A percentile compares a stretch with the other conserved stretches of the same genome.
These are phyloP conservation scores for Neofelis nebulosa DNA, from an alignment of 2,113 vertebrate genomes.

Conservation along the genomic window DNA sequence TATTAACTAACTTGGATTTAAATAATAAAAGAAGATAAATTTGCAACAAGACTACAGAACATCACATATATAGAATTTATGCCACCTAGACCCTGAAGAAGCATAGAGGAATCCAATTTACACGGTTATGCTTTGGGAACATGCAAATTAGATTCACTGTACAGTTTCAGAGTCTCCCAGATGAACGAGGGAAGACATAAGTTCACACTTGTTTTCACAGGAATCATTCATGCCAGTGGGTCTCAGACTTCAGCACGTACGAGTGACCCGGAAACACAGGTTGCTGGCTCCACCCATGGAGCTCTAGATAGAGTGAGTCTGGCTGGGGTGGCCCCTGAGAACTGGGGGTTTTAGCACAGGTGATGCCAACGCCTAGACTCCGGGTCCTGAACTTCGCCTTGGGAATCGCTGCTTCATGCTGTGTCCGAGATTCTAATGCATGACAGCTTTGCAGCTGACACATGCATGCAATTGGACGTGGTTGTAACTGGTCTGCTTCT, in stretches of 20 bases:
- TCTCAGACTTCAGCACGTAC: fast-evolving
- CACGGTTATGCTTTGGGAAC: background rate
- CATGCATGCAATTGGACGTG: background rate
- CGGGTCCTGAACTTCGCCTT: background rate
- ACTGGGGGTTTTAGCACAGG: background rate
- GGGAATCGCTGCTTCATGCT: background rate
- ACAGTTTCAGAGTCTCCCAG: background rate
- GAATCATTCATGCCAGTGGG: background rate
- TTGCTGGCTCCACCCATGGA: fast-evolving
- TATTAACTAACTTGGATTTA: too few relatives aligned
- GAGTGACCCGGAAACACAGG: background rate
- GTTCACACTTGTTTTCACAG: background rate
- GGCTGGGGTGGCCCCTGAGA: background rate
- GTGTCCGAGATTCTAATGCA: background rate
- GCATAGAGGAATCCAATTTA: background rate
- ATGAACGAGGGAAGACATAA: background rate
- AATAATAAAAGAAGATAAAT: background rate
- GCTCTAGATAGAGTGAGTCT: background rate
- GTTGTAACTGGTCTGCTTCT: background rate
- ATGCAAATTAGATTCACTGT: background rate
- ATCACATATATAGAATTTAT: background rate
- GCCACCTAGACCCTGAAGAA: background rate
- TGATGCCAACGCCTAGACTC: fast-evolving
- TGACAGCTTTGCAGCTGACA: background rate
- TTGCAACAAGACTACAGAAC: background rate